phyloP scores from a whole-genome alignment of 2,113 vertebrate species.

The Xiphophorus hellerii region DNA sequence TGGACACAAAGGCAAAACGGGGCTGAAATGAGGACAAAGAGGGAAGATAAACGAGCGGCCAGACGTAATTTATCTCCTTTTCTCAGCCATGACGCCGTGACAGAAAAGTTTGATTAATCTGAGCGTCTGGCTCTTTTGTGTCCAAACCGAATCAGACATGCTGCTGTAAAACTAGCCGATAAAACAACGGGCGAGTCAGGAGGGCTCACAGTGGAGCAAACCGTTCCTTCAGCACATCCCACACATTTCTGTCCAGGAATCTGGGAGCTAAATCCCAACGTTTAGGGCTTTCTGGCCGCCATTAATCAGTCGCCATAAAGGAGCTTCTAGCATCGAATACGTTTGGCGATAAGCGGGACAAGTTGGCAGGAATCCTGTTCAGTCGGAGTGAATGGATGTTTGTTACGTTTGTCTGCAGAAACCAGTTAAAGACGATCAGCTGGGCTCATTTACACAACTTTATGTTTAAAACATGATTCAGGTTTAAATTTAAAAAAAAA shows the following conservation, averaged over 20 bases:
- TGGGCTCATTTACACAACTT: too few relatives aligned
- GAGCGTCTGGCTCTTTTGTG: background rate
- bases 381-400: background rate
- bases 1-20: background rate
- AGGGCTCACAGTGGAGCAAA: background rate
- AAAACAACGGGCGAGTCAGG: background rate
- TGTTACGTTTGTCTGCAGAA: background rate
- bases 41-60: conserved; percentile 49
- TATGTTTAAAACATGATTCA: too few relatives aligned
- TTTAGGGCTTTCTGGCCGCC: background rate
- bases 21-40: conserved; percentile 9
- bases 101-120: background rate
- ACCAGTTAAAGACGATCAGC: background rate
- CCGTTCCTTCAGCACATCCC: background rate
- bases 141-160: background rate
- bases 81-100: conserved; percentile 31
- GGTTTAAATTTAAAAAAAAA: background rate
- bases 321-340: background rate
- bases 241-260: background rate
- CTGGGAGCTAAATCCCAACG: background rate
- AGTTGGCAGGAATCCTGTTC: background rate
- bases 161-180: background rate
- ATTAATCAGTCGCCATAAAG: background rate
- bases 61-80: conserved; percentile 63
- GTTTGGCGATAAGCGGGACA: background rate